These are phyloP conservation scores for Tortrix viridana DNA, from an alignment of 2,888 invertebrate genomes.

Conservation along the genomic window DNA sequence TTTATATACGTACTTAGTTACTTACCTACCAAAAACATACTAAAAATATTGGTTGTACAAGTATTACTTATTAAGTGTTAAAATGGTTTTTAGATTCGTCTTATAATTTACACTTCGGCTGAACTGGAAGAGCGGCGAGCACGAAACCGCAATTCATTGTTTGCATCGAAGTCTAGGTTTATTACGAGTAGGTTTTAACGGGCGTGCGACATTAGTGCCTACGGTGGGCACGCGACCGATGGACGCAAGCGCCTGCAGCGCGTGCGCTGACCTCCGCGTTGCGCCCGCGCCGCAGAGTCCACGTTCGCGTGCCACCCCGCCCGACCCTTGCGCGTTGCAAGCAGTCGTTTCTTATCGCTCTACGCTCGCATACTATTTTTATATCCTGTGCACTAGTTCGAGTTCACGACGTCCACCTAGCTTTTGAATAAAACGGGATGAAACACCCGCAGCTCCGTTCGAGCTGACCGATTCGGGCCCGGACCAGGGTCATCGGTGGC, in stretches of 20 bases:
- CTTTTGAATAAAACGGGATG: conserved; percentile 23
- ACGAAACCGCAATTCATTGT: conserved; percentile 52
- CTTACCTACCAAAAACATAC: background rate
- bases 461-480: conserved; percentile 17
- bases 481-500: conserved; percentile 25
- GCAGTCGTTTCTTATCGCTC: conserved; percentile 50
- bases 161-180: conserved; percentile 51
- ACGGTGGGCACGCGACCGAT: conserved; percentile 32
- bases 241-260: conserved; percentile 30
- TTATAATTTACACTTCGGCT: conserved; percentile 31
- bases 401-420: conserved; percentile 43
- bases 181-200: conserved; percentile 48
- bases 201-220: conserved; percentile 43
- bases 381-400: conserved; percentile 50
- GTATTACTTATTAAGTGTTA: background rate
- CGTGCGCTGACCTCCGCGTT: conserved; percentile 29
- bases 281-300: conserved; percentile 28
- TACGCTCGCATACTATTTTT: conserved; percentile 52
- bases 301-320: conserved; percentile 14
- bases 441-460: conserved; percentile 16
- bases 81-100: conserved; percentile 6
- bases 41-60: too few species aligned
- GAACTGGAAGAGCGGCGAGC: conserved; percentile 40
- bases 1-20: background rate
- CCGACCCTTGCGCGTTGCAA: conserved; percentile 20